Conservation (phyloP, 2,113 vertebrate species). For the Peromyscus polionotus region DNA sequence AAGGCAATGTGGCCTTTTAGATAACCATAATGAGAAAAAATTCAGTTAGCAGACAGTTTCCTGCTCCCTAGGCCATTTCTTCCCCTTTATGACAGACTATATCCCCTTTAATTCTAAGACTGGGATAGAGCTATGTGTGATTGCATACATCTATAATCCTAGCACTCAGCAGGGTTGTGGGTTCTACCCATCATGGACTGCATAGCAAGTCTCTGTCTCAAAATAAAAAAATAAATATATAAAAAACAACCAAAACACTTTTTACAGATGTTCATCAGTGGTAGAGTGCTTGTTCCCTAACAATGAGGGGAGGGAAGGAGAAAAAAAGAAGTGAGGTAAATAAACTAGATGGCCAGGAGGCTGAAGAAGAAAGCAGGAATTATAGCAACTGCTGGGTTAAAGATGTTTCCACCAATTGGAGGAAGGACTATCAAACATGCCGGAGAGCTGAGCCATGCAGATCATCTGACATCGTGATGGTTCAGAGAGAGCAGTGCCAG, state of each 20-base stretch:
- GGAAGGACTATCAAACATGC: not conserved
- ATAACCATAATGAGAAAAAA: not conserved
- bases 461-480: not conserved
- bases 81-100: not conserved
- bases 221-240: no score
- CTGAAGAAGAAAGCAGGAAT: not conserved
- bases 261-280: not conserved
- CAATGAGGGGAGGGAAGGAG: no score
- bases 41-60: no score
- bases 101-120: not conserved
- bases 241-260: not conserved
- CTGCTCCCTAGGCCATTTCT: not conserved
- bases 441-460: not conserved
- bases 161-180: not conserved
- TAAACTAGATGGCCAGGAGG: not conserved
- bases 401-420: not conserved
- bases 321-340: not conserved
- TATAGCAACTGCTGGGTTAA: not conserved
- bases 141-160: not conserved
- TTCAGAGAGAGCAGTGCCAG: not conserved
- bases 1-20: not conserved
- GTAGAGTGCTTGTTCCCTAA: not conserved
- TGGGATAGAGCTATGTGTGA: not conserved
- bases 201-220: not conserved
- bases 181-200: not conserved